Conservation (phyloP, 2,888 invertebrate genomes). For the Agonum fuliginosum region DNA sequence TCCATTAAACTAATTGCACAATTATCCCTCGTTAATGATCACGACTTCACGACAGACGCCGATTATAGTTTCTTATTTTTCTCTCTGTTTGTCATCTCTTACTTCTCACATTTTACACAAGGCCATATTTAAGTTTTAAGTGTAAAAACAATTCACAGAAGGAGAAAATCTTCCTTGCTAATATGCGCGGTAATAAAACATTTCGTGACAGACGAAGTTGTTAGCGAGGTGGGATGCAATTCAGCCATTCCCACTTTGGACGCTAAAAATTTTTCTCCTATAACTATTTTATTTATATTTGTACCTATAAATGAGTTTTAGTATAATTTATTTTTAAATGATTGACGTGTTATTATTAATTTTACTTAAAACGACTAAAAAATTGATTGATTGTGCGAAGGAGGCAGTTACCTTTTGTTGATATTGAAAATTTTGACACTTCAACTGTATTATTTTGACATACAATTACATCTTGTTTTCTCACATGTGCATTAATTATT, state of each 20-base stretch:
- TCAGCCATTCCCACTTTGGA: background rate
- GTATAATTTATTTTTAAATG: too few relatives aligned
- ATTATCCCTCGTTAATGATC: conserved; percentile 50
- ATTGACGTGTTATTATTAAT: too few relatives aligned
- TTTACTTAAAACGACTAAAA: too few relatives aligned
- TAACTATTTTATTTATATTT: too few relatives aligned
- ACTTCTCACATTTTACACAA: conserved; percentile 25
- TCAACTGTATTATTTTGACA: too few relatives aligned
- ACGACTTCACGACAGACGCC: conserved; percentile 49
- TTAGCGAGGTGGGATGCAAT: conserved; percentile 13
- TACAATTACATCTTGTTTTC: too few relatives aligned
- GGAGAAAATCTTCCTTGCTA: conserved; percentile 43
- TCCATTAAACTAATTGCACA: conserved; percentile 53
- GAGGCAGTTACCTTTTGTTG: too few relatives aligned
- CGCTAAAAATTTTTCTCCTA: too few relatives aligned
- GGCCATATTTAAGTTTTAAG: conserved; percentile 38
- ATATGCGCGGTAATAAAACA: conserved; percentile 40
- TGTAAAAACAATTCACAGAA: conserved; percentile 52
- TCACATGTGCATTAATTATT: too few relatives aligned
- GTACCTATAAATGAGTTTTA: too few relatives aligned
- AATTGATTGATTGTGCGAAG: too few relatives aligned
- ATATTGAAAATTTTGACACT: too few relatives aligned
- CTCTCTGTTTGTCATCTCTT: conserved; percentile 20
- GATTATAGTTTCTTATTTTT: conserved; percentile 44
- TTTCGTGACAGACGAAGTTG: conserved; percentile 45